Evolutionary conservation across 2,888 invertebrate genomes (phyloP).

Genomic region (Stenotaenia linearis): DNA sequence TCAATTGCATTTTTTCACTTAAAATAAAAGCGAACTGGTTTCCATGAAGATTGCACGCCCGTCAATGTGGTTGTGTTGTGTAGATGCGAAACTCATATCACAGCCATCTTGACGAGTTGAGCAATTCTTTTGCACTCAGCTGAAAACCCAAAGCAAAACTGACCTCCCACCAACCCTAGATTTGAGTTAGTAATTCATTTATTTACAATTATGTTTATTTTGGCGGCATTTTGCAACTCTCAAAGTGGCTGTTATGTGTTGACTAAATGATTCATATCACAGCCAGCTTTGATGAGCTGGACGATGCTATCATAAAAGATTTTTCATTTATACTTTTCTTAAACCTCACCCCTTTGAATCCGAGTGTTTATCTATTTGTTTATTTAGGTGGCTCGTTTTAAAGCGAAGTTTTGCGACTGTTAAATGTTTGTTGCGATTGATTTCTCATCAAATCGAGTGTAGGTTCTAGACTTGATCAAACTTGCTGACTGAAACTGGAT

Average conservation of each 20-base stretch:
- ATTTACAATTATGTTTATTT: background rate
- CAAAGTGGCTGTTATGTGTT: constrained; percentile 85
- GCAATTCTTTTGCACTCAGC: constrained; percentile 17
- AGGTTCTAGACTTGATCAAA: background rate
- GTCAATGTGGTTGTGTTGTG: constrained; percentile 38
- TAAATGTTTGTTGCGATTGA: background rate
- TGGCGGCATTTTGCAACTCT: constrained; percentile 43
- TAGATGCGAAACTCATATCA: constrained; percentile 42
- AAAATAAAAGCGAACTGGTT: too few relatives aligned
- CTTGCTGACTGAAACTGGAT: background rate
- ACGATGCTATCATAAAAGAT: constrained; percentile 18
- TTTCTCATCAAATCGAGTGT: background rate
- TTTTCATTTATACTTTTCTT: background rate
- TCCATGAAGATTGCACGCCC: constrained; percentile 35
- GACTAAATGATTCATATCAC: constrained; percentile 72
- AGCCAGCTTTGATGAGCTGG: constrained; percentile 95
- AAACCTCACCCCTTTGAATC: background rate
- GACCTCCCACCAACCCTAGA: background rate
- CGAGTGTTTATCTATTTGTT: background rate
- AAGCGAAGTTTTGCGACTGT: background rate
- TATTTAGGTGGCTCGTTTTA: background rate
- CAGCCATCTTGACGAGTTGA: constrained; percentile 44
- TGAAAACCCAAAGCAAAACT: background rate
- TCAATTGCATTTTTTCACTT: background rate
- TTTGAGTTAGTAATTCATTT: background rate